Percentiles rank a stretch among this genome's conserved stretches.
These are phyloP conservation scores for Agapetus fuscipes DNA, from an alignment of 2,888 invertebrate genomes.

Conservation along the genomic window DNA sequence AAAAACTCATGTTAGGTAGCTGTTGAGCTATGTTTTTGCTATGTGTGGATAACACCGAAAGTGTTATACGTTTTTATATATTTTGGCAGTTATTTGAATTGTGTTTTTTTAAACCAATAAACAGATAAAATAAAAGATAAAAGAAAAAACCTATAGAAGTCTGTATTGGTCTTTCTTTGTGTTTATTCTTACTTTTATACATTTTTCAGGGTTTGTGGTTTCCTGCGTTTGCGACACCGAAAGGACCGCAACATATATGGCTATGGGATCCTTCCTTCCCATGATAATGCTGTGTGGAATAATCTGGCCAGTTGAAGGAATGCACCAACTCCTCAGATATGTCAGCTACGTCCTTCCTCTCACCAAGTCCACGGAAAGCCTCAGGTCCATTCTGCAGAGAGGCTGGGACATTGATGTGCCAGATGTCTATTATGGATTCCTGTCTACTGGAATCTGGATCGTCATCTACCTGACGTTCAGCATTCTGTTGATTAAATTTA, in stretches of 20 bases:
- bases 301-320: conserved; percentile 92
- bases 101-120: too few relatives aligned
- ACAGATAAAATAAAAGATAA: too few relatives aligned
- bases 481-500: conserved; percentile 70
- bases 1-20: too few relatives aligned
- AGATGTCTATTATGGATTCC: conserved; percentile 71
- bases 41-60: too few relatives aligned
- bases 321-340: conserved; percentile 65
- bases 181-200: too few relatives aligned
- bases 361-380: conserved; percentile 79
- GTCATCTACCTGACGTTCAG: conserved; percentile 62
- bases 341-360: conserved; percentile 71
- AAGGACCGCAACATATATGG: conserved; percentile 75
- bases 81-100: too few relatives aligned
- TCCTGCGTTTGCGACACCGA: conserved; percentile 73
- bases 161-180: too few relatives aligned
- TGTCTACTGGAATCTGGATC: conserved; percentile 73
- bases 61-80: too few relatives aligned
- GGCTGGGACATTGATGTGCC: conserved; percentile 69
- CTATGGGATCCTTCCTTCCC: conserved; percentile 77
- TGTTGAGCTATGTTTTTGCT: too few relatives aligned
- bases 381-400: conserved; percentile 73
- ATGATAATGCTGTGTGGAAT: conserved; percentile 82
- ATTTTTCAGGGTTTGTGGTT: conserved; percentile 63
- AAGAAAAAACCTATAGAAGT: too few relatives aligned